Base-by-base conservation (phyloP, 1,140 invertebrate genomes). In the Drosophila kurseongensis region DNA sequence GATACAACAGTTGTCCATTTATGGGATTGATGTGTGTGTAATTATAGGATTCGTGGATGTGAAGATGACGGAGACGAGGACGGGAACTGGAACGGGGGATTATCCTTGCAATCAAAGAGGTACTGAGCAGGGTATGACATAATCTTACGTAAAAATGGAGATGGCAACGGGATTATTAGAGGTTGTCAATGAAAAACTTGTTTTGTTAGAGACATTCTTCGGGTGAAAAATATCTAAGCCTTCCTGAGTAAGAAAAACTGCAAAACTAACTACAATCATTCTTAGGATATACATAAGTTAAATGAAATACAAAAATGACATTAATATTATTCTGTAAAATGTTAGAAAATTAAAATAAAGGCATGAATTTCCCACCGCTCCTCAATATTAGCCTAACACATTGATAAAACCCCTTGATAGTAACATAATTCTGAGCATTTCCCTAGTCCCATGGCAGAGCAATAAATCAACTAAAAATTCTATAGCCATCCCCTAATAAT, bases 1-100 rank as follows among this genome's bases (percentile, higher is more conserved):
- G 55, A 61, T 69, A 51, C 76, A 55, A 67, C 36, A 74, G 59
- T 69, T 69, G 76, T 44, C 62, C 72, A 79, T 73, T 84, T 84
- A 55, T 52, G 60, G 78, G 40, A 44, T 67, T 65, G 51, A 79
- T 80, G 76, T 56, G 77, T 62, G 41, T 55, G 56, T 63, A 79
- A 79, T 84, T 65, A 50, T 38, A 60, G 71, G 57, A 55, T 74
- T 72, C 13, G 38, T 50, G 56, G 29, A n/a, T 35, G 44, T 1
- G 8, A 16, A 18, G 27, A 23, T 23, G 18, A 23, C 23, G 4
- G 23, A 23, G 23, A 23, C 23, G 23, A 23, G 23, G 23, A 23
- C 23, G 23, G 38, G 32, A 2, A 51, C 5, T 14, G 12, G 18
- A n/a, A 27, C 16, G 16, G 45, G 16, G 59, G 60, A 66, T 68